Conservation (phyloP, 2,797 vertebrate species). For the Psittacula derbiana region DNA sequence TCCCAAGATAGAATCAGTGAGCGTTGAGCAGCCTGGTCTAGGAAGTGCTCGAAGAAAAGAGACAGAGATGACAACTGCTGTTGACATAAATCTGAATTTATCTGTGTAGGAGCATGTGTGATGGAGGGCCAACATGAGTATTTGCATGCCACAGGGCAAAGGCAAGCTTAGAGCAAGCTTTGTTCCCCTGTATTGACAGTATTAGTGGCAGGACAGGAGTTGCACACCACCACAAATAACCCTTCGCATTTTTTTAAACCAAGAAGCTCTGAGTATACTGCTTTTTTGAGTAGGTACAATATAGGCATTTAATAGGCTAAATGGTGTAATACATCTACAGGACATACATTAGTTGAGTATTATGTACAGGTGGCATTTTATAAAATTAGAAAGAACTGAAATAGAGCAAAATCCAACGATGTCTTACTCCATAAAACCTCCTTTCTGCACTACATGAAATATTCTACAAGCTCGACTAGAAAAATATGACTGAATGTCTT, state of each 20-base stretch:
- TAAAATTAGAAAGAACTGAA: conserved; percentile 70
- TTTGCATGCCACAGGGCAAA: neutral
- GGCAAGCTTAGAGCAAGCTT: neutral
- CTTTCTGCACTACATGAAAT: conserved; percentile 62
- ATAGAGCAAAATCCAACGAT: conserved; percentile 64
- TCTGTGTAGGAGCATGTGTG: neutral
- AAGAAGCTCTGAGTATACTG: neutral
- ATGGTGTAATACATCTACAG: conserved; percentile 64
- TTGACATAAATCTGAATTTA: neutral
- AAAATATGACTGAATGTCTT: conserved; percentile 70
- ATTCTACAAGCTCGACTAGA: conserved; percentile 70
- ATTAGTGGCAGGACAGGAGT: neutral
- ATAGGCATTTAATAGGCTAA: conserved; percentile 71
- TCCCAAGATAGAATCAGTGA: neutral
- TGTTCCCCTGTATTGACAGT: neutral
- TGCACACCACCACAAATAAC: neutral
- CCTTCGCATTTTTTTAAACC: neutral
- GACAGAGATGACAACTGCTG: neutral
- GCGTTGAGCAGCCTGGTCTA: neutral
- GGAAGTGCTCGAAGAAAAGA: neutral
- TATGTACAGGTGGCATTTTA: conserved; percentile 71
- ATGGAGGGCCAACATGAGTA: neutral
- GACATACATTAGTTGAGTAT: conserved; percentile 56
- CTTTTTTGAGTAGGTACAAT: conserved; percentile 25
- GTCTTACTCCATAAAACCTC: conserved; percentile 67